Conservation (phyloP, 2,888 invertebrate species). For the Copidosoma aretas region DNA sequence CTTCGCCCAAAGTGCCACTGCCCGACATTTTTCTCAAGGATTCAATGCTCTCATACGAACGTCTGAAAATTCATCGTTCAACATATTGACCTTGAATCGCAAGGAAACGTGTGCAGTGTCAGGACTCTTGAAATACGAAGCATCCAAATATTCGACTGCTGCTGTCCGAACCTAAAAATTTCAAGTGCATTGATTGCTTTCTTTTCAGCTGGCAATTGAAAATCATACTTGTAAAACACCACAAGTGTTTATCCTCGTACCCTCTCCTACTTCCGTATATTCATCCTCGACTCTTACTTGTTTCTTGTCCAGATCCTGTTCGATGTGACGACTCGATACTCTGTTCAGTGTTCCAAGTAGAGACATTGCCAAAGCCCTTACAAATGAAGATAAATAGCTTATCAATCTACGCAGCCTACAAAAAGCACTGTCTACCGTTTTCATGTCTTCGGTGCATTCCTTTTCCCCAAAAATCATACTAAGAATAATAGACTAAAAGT, state of each 20-base stretch:
- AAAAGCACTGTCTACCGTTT: constrained; percentile 95
- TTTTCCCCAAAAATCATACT: constrained; percentile 74
- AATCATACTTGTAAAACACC: constrained; percentile 77
- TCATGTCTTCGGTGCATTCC: constrained; percentile 76
- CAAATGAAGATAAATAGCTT: constrained; percentile 89
- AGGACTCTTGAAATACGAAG: constrained; percentile 81
- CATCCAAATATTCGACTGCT: constrained; percentile 91
- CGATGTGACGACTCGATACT: constrained; percentile 87
- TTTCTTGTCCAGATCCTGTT: constrained; percentile 97
- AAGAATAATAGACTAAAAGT: constrained; percentile 46
- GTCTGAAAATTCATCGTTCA: constrained; percentile 98
- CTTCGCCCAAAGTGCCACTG: constrained; percentile 88
- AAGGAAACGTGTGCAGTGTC: constrained; percentile 87
- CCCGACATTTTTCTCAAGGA: constrained; percentile 88
- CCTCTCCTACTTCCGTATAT: constrained; percentile 57
- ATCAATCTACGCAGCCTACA: constrained; percentile 92
- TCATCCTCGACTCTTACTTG: constrained; percentile 61
- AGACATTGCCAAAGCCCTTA: constrained; percentile 83
- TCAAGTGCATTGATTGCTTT: no score
- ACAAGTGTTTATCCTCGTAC: constrained; percentile 81
- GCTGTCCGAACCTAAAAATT: constrained; percentile 83
- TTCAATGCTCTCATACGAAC: constrained; percentile 94
- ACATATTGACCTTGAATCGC: constrained; percentile 99
- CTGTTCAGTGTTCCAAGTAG: constrained; percentile 85
- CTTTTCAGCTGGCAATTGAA: no score